A percentile compares a stretch with the other conserved stretches of the same genome.
phyloP scores from a whole-genome alignment of 1,140 invertebrate species.

The Eriosoma lanigerum region DNA sequence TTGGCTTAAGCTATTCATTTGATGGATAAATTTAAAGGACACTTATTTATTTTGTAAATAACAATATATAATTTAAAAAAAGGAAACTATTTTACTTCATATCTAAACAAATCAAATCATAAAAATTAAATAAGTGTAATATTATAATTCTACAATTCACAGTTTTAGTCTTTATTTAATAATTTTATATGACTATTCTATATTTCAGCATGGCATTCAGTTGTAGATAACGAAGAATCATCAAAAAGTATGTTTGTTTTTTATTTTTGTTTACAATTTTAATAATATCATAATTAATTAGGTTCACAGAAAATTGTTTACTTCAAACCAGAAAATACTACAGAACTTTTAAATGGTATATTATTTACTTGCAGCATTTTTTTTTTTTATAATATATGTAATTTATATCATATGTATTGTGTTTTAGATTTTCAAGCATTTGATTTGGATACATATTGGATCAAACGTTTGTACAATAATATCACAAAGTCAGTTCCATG shows the following conservation, averaged over 20 bases:
- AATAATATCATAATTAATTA: background rate
- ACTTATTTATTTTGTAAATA: no score
- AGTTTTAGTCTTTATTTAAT: no score
- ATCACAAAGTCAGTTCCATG: conserved; percentile 45
- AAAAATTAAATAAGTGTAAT: no score
- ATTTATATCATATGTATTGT: background rate
- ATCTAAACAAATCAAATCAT: no score
- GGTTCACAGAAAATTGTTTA: conserved; percentile 47
- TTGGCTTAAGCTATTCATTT: no score
- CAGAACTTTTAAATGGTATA: conserved; percentile 36
- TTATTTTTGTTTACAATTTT: background rate
- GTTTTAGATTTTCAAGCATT: conserved; percentile 45
- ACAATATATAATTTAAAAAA: no score
- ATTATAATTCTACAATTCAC: no score
- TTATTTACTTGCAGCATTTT: background rate
- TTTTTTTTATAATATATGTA: background rate
- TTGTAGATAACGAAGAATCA: conserved; percentile 44
- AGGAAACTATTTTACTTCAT: no score
- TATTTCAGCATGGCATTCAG: conserved; percentile 45
- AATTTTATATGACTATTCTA: no score
- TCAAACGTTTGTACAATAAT: conserved; percentile 42
- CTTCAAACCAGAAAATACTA: conserved; percentile 38
- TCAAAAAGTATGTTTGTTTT: conserved; percentile 24
- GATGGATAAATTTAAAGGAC: no score
- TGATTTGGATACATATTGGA: conserved; percentile 49